Evolutionary conservation across 2,113 vertebrate genomes (phyloP), one percentile per base, ranked within the genome.

Genomic region (Dasyurus viverrinus): DNA sequence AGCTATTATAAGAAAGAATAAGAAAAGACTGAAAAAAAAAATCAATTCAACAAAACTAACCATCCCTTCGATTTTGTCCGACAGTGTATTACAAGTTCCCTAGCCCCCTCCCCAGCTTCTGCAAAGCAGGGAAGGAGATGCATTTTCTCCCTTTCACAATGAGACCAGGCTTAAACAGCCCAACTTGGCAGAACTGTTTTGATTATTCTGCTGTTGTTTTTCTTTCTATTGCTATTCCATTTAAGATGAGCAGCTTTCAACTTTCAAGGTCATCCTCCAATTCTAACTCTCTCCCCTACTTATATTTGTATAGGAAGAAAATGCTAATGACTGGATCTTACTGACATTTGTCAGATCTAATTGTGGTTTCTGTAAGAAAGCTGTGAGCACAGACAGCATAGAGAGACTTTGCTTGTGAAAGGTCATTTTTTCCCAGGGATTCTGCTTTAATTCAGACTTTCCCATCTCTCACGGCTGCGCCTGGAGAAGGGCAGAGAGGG

Each of bases 341-440:
- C 95, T 97, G 92, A 89, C 55, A 54, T 97, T 57, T 97, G 76
- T 94, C 96, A 98, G 55, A 94, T 93, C 95, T 97, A 97, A 95
- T 95, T 91, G 94, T 91, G 95, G 16, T 84, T 93, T 94, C 96
- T 90, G 93, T 92, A 97, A 97, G 94, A 60, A 92, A 97, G 91
- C 94, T 93, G 9, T 90, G n/a, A 76, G 60, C 92, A 90, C 54
- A 97, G 93, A 91, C n/a, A 97, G 90, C 54, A 96, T 60, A 54
- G 60, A 97, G 68, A 42, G 8, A 8, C 68, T 84, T 50, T 90
- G 25, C 1, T 90, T 48, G 50, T 90, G 92, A 95, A 95, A 94
- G 94, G 42, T 94, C 93, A 90, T 90, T 57, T 93, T 92, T 89
- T 89, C 46, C 48, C 24, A 95, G 42, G 89, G 53, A 54, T 91